These are phyloP conservation scores for Alcis repandata DNA, from an alignment of 2,888 invertebrate species.

Conservation along the genomic window DNA sequence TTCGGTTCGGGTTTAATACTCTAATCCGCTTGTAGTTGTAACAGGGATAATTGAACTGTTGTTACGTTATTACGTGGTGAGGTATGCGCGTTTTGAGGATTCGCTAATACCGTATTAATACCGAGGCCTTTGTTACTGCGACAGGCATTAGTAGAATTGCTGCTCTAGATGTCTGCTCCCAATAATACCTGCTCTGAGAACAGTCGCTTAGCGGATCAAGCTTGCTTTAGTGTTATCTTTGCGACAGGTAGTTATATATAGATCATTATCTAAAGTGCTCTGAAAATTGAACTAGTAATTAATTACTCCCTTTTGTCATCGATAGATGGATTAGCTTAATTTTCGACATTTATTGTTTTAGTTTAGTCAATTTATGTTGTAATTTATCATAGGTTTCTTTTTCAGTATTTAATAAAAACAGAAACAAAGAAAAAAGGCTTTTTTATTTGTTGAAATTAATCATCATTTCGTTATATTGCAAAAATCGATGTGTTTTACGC, in stretches of 20 bases:
- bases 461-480: no score
- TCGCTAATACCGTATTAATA: slow-evolving; percentile 40
- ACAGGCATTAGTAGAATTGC: slow-evolving; percentile 36
- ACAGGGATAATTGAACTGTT: slow-evolving; percentile 76
- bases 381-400: no score
- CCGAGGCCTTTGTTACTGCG: slow-evolving; percentile 35
- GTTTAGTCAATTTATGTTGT: background rate
- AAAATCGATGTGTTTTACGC: no score
- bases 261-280: slow-evolving; percentile 2
- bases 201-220: slow-evolving; percentile 20
- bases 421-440: no score
- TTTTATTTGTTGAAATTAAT: no score
- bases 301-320: slow-evolving; percentile 4
- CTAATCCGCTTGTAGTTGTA: slow-evolving; percentile 75
- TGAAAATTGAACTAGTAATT: slow-evolving; percentile 10
- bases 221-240: slow-evolving; percentile 12
- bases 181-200: slow-evolving; percentile 15
- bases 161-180: slow-evolving; percentile 28
- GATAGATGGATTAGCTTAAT: slow-evolving; percentile 2
- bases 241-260: background rate
- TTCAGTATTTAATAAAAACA: no score
- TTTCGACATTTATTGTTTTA: background rate
- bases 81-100: slow-evolving; percentile 41
- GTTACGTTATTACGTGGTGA: slow-evolving; percentile 53
- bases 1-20: slow-evolving; percentile 64